Conservation (phyloP, 2,888 invertebrate species). For the Drosophila pseudotalamancana region DNA sequence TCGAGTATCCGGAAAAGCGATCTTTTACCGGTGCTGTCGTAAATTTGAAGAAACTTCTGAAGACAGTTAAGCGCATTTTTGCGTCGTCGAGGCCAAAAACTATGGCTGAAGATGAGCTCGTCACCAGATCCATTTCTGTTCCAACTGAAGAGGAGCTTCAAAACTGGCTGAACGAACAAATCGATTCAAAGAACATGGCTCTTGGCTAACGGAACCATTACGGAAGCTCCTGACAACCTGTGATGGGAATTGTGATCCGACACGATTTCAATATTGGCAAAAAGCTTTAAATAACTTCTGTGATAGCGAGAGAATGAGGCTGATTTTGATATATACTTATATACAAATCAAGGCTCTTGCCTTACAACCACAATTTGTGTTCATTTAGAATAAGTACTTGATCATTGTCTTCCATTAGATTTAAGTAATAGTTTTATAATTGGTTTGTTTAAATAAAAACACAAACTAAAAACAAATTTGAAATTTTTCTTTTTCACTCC, state of each 20-base stretch:
- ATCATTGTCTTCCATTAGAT: conserved; percentile 62
- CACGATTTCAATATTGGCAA: conserved; percentile 33
- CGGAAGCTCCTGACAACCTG: conserved; percentile 33
- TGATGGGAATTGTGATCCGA: conserved; percentile 47
- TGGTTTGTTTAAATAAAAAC: conserved; percentile 56
- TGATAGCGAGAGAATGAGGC: conserved; percentile 65
- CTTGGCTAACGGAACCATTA: conserved; percentile 10
- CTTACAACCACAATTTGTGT: conserved; percentile 23
- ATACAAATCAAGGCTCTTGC: conserved; percentile 25
- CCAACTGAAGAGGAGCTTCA: conserved; percentile 66
- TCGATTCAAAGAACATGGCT: conserved; percentile 31
- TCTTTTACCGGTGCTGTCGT: conserved; percentile 54
- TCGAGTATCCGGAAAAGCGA: conserved; percentile 25
- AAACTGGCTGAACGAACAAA: conserved; percentile 69
- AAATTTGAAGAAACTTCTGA: conserved; percentile 61
- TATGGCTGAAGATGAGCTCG: not conserved
- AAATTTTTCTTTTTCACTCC: not conserved
- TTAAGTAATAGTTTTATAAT: conserved; percentile 60
- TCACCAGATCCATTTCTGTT: conserved; percentile 15
- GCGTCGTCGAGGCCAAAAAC: conserved; percentile 27
- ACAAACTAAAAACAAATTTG: not conserved
- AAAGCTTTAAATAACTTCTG: conserved; percentile 63
- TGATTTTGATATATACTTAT: conserved; percentile 10
- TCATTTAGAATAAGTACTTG: conserved; percentile 30
- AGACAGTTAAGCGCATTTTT: conserved; percentile 56